Conservation (phyloP, 2,888 invertebrate species). For the Acrobasis consociella region DNA sequence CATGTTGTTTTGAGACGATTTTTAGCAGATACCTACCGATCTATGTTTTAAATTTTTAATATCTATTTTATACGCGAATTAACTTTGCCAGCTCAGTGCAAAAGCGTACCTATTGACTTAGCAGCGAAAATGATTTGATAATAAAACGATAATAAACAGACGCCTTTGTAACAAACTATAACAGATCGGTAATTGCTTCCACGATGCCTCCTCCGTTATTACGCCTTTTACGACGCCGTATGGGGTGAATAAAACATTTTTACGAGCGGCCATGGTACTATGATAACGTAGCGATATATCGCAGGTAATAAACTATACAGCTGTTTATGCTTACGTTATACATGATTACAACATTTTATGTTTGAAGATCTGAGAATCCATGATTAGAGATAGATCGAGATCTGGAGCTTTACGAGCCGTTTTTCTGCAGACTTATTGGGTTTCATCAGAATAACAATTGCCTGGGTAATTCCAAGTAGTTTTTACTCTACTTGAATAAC, state of each 20-base stretch:
- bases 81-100: conserved; percentile 37
- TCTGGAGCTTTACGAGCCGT: background rate
- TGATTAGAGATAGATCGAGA: background rate
- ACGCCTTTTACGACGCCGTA: conserved; percentile 83
- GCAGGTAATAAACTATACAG: conserved; percentile 52
- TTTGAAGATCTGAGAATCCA: conserved; percentile 5
- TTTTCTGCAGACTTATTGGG: background rate
- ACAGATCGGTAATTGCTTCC: conserved; percentile 83
- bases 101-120: conserved; percentile 58
- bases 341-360: conserved; percentile 17
- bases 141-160: conserved; percentile 82
- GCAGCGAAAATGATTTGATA: conserved; percentile 78
- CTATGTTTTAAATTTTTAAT: too few relatives aligned
- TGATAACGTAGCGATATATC: conserved; percentile 52
- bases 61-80: conserved; percentile 31
- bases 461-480: too few relatives aligned
- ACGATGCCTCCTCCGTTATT: conserved; percentile 82
- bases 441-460: too few relatives aligned
- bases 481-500: too few relatives aligned
- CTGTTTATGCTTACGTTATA: conserved; percentile 13
- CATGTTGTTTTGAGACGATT: too few relatives aligned
- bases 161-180: conserved; percentile 83
- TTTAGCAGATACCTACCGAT: too few relatives aligned
- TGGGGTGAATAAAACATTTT: conserved; percentile 83
- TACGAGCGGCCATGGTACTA: conserved; percentile 81